Base-by-base conservation (phyloP, 2,888 invertebrate genomes). In the Barypeithes pellucidus region DNA sequence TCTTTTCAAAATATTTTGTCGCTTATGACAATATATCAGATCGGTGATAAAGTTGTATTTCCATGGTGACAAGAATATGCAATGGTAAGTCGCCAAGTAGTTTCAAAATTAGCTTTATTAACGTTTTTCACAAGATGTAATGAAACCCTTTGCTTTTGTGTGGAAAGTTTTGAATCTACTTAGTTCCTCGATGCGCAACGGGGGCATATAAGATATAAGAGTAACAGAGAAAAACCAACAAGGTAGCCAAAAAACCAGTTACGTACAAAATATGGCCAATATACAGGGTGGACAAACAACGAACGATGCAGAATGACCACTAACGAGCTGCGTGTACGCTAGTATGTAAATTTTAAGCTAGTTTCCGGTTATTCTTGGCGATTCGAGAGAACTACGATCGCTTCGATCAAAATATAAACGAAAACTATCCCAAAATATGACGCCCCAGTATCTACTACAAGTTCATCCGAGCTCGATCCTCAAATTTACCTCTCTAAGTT, bases 401-500 rank as follows among this genome's bases (percentile, higher is more conserved):
- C n/a, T 24, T 4, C 12, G n/a, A 52, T 52, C 3, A 24, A 22
- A 24, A 24, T 24, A 52, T 18, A 52, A 20, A 52, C 22, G n/a
- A 24, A 52, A 22, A 54, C 7, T 2, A 29, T 12, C 29, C 16
- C 54, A 57, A 33, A 57, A 57, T 33, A 33, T 7, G 33, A 57
- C 29, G 54, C 12, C 63, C 33, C 29, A 61, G 39, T 67, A 67
- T 67, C 72, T 72, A 72, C 72, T 72, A 72, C 72, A 67, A 67
- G 39, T 33, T 20, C 7, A 18, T 66, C 20, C 24, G 36, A 41
- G 36, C 24, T 52, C 22, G 65, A 24, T 12, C 20, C 18, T 66
- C 59, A 43, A 65, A 75, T 80, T 92, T 94, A 97, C 97, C 96
- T 97, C 96, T 92, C 94, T 95, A 83, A 97, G 91, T 88, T 95